These are phyloP conservation scores for Calcarius lapponicus DNA, from an alignment of 2,797 vertebrate species.

Conservation along the genomic window DNA sequence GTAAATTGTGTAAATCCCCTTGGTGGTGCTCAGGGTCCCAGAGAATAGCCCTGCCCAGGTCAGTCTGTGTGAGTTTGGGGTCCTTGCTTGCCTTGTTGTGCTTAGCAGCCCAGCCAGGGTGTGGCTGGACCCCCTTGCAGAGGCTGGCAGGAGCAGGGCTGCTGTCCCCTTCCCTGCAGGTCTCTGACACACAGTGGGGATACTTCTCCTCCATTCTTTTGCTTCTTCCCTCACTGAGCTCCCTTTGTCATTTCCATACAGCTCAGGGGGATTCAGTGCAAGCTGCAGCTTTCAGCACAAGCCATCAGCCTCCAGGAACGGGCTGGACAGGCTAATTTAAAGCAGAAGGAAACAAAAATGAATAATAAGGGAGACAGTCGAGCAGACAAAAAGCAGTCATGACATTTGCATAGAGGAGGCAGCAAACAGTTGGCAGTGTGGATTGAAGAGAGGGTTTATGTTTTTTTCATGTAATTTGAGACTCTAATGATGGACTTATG, in stretches of 20 bases:
- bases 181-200: not conserved
- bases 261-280: conserved; percentile 2
- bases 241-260: not conserved
- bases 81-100: not conserved
- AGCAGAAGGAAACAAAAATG: conserved; percentile 29
- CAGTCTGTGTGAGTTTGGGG: not conserved
- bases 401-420: conserved; percentile 64
- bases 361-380: not conserved
- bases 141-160: not conserved
- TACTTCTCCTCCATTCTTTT: not conserved
- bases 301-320: not conserved
- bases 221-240: not conserved
- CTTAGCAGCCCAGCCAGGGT: not conserved
- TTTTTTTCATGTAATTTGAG: conserved; percentile 97
- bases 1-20: not conserved
- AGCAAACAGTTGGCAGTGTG: conserved; percentile 74
- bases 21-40: not conserved
- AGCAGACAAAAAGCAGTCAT: conserved; percentile 18
- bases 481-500: conserved; percentile 99
- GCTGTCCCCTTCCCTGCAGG: not conserved
- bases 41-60: not conserved
- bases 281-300: not conserved
- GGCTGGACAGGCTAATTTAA: not conserved
- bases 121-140: not conserved
- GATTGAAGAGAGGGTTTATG: conserved; percentile 91